A percentile compares a stretch with the other conserved stretches of the same genome.
Evolutionary conservation across 2,888 invertebrate species (phyloP).

Genomic region (Rhyacophila evoluta): DNA sequence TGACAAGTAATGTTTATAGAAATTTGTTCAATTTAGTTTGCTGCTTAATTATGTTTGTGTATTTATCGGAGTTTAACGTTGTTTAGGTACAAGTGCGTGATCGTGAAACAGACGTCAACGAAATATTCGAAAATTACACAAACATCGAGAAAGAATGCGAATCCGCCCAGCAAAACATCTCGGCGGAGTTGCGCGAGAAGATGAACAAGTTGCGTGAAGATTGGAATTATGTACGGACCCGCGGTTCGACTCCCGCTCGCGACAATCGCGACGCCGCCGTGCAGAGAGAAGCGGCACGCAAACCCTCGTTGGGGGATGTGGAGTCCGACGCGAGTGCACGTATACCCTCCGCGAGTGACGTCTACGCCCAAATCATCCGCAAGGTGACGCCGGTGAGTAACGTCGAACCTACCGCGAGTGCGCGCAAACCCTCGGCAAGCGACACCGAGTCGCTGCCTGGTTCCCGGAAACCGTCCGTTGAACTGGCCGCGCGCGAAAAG

Average conservation of each 20-base stretch:
- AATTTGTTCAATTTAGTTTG: no score
- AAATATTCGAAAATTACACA: conserved; percentile 74
- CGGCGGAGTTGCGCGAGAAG: conserved; percentile 62
- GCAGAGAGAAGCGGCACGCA: not conserved
- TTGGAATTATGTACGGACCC: conserved; percentile 64
- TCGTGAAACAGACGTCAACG: conserved; percentile 72
- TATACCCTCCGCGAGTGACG: conserved; percentile 11
- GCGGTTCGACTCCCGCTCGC: conserved; percentile 37
- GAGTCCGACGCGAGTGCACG: not conserved
- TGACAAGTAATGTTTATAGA: no score
- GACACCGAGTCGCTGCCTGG: conserved; percentile 46
- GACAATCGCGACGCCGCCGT: conserved; percentile 43
- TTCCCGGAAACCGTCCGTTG: conserved; percentile 31
- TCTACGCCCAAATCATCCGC: conserved; percentile 28
- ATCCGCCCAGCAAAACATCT: conserved; percentile 60
- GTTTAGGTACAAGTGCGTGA: conserved; percentile 66
- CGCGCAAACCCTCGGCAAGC: conserved; percentile 44
- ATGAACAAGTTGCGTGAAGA: conserved; percentile 67
- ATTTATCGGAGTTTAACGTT: no score
- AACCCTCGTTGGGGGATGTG: not conserved
- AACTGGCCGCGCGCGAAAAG: conserved; percentile 29
- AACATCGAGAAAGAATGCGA: conserved; percentile 71
- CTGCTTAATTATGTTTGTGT: no score
- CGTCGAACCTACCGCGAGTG: not conserved
- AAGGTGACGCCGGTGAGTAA: conserved; percentile 25